A percentile compares a stretch with the other conserved stretches of the same genome.
phyloP scores from a whole-genome alignment of 1,140 invertebrate genomes.

The Diplogasteroides magnus region DNA sequence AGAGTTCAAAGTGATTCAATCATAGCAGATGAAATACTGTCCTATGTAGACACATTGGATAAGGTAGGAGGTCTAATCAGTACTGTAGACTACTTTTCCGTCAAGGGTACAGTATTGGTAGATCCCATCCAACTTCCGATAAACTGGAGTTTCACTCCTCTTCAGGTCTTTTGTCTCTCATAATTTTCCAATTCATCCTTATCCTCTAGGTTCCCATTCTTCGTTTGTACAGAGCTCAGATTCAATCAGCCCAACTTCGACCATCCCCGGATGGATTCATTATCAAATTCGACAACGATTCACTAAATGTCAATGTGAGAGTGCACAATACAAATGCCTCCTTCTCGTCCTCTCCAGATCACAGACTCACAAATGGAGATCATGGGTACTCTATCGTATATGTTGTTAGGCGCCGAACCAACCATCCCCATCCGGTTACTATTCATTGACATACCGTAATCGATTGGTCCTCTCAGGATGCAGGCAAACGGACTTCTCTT shows the following conservation, averaged over 20 bases:
- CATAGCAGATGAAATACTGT: no score
- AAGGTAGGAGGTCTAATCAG: no score
- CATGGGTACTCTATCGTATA: background rate
- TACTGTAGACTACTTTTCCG: no score
- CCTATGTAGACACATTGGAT: no score
- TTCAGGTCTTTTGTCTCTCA: background rate
- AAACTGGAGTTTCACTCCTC: background rate
- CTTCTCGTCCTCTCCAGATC: background rate
- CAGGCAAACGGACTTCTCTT: no score
- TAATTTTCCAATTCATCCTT: background rate
- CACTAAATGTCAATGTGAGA: background rate
- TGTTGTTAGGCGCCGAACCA: background rate
- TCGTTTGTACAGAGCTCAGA: background rate
- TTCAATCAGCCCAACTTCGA: background rate
- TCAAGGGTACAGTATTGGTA: no score
- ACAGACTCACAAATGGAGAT: background rate
- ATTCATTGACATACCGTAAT: no score
- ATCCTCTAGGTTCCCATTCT: background rate
- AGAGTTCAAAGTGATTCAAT: no score
- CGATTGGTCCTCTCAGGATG: no score
- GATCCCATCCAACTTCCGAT: background rate
- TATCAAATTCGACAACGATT: background rate
- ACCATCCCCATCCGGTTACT: background rate
- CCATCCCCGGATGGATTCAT: background rate
- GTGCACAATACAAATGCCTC: background rate